A percentile compares a stretch with the other conserved stretches of the same genome.
phyloP scores from a whole-genome alignment of 2,797 vertebrate genomes.

The Smutsia gigantea region DNA sequence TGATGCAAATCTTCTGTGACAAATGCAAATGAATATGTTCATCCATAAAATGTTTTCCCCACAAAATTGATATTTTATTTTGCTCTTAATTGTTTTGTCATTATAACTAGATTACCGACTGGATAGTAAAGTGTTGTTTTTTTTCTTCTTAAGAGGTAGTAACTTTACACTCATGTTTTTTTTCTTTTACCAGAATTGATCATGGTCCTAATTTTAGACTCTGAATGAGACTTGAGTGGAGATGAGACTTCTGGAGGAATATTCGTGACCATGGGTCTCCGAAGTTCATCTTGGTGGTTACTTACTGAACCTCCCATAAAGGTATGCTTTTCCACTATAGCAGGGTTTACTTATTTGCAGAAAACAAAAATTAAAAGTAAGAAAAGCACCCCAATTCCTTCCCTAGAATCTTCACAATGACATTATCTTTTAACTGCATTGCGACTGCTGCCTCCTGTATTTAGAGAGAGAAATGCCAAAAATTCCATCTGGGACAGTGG shows the following conservation, averaged over 20 bases:
- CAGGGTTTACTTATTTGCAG: not conserved
- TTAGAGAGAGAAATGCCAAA: constrained; percentile 17
- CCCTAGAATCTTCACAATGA: not conserved
- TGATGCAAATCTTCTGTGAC: not conserved
- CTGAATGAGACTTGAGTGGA: not conserved
- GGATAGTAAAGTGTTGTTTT: not conserved
- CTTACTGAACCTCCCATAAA: not conserved
- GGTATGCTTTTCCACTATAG: not conserved
- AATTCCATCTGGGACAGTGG: constrained; percentile 34
- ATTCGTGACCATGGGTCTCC: not conserved
- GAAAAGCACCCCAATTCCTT: not conserved
- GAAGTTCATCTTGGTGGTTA: not conserved
- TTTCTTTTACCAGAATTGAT: not conserved
- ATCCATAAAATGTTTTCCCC: not conserved
- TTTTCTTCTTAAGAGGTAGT: not conserved
- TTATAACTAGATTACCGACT: not conserved
- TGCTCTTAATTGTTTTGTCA: not conserved
- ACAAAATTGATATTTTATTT: not conserved
- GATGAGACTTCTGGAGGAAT: not conserved
- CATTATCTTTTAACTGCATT: not conserved
- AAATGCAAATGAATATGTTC: not conserved
- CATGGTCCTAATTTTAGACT: not conserved
- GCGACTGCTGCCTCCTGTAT: not conserved
- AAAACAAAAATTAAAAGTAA: not conserved
- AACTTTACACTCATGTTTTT: not conserved